Evolutionary conservation across 2,888 invertebrate species (phyloP), one percentile per base, ranked within the genome.

Genomic region (Opisthograptis luteolata): DNA sequence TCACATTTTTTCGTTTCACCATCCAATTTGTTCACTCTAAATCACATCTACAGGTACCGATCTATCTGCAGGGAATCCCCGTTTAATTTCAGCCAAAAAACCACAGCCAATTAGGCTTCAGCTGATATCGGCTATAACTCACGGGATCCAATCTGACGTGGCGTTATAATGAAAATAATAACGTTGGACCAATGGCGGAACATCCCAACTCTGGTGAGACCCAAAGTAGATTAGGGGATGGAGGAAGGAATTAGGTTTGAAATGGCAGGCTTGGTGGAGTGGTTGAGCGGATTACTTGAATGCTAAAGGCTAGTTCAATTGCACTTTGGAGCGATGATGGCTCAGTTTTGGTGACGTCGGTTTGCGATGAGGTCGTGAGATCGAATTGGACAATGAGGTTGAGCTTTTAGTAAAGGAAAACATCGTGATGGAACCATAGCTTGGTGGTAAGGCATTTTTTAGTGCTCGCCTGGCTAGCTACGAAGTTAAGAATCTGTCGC

Each of bases 151-250:
- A 54, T 47, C 41, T 28, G 44, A 45, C 47, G 49, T 25, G 10
- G 31, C 17, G 30, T 61, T 53, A 66, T 66, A 66, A 72, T 70
- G 64, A 70, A 67, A 72, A 72, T 72, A 70, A 70, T 70, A 68
- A 64, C 63, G 62, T 61, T 59, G 66, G 64, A 70, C 70, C 66
- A 72, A 73, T 70, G 65, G 60, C 10, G 35, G 15, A 27, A n/a
- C 15, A 12, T 3, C 32, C 41, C 17, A 42, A 15, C 24, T 14
- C 6, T 28, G 40, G 31, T 12, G n/a, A 27, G 20, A 63, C 60
- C 66, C 52, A 63, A 73, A 71, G 70, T 68, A 70, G 68, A 66
- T 73, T 70, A 70, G 58, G 41, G 4, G 9, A 36, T n/a, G 54
- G 59, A 10, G 3, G 15, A 14, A 37, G 39, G 9, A 3, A 36